Evolutionary conservation across 2,888 invertebrate genomes (phyloP).

Genomic region (Microctonus aethiopoides): DNA sequence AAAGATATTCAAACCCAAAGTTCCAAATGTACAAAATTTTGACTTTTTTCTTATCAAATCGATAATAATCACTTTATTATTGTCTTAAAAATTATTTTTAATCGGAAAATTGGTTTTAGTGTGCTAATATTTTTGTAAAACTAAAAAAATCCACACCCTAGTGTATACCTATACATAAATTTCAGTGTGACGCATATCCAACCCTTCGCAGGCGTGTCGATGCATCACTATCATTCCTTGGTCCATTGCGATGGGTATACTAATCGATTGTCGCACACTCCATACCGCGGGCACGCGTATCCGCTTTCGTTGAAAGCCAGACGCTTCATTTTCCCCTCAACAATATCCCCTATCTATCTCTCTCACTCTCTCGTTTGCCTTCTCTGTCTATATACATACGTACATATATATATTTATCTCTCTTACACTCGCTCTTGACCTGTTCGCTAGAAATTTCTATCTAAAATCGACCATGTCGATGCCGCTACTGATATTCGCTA

Average conservation of each 20-base stretch:
- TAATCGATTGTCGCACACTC: slow-evolving; percentile 9
- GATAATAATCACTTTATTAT: too few relatives aligned
- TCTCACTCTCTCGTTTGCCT: neutral
- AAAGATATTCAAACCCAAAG: too few relatives aligned
- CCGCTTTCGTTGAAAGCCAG: slow-evolving; percentile 22
- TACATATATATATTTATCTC: too few relatives aligned
- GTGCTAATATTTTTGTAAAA: too few relatives aligned
- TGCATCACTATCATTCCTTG: slow-evolving; percentile 11
- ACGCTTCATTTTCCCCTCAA: neutral
- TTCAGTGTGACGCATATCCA: neutral
- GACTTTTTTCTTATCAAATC: too few relatives aligned
- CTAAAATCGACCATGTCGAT: slow-evolving; percentile 18
- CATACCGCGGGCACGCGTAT: slow-evolving; percentile 6
- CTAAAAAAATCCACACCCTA: too few relatives aligned
- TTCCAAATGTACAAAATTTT: too few relatives aligned
- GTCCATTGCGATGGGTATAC: slow-evolving; percentile 1
- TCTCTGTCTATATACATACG: too few relatives aligned
- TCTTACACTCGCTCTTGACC: neutral
- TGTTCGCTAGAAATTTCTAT: slow-evolving; percentile 8
- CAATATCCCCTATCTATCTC: neutral
- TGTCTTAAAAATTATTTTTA: too few relatives aligned
- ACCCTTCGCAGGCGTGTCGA: neutral
- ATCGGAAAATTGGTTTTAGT: too few relatives aligned
- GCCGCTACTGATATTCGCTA: slow-evolving; percentile 3
- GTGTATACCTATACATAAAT: neutral